Evolutionary conservation across 2,888 invertebrate species (phyloP).

Genomic region (Erannis defoliaria): DNA sequence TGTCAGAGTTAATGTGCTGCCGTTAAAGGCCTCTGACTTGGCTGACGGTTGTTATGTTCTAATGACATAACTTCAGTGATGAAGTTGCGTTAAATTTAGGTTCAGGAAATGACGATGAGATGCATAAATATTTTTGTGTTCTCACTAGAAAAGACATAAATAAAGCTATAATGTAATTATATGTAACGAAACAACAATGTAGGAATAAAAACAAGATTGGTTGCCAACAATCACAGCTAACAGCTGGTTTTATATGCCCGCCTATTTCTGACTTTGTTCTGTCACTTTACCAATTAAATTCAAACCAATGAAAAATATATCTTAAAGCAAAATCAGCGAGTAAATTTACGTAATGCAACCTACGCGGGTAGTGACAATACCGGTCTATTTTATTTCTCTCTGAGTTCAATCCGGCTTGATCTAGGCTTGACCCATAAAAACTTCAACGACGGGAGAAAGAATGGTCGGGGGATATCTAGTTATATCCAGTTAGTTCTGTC

Average conservation of each 20-base stretch:
- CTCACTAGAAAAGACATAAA: not conserved
- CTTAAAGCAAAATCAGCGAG: constrained; percentile 27
- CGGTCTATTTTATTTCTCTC: constrained; percentile 50
- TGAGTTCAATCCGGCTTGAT: constrained; percentile 72
- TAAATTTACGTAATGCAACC: constrained; percentile 52
- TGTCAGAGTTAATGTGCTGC: too few relatives aligned
- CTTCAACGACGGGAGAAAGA: constrained; percentile 69
- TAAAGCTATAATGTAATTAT: not conserved
- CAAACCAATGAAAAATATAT: constrained; percentile 8
- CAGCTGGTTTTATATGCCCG: not conserved
- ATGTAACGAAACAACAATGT: not conserved
- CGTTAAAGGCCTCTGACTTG: too few relatives aligned
- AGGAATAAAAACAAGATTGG: not conserved
- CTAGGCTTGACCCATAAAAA: constrained; percentile 83
- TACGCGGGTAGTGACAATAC: constrained; percentile 52
- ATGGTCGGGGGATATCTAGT: constrained; percentile 70
- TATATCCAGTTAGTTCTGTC: constrained; percentile 79
- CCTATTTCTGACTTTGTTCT: not conserved
- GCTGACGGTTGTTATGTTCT: too few relatives aligned
- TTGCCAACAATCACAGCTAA: not conserved
- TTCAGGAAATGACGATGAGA: not conserved
- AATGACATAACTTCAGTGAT: not conserved
- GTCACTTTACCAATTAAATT: constrained; percentile 1
- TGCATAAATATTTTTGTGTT: not conserved
- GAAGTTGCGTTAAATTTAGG: not conserved